A percentile compares a stretch with the other conserved stretches of the same genome.
These are phyloP conservation scores for Narcine bancroftii DNA, from an alignment of 2,113 vertebrate genomes.

Conservation along the genomic window DNA sequence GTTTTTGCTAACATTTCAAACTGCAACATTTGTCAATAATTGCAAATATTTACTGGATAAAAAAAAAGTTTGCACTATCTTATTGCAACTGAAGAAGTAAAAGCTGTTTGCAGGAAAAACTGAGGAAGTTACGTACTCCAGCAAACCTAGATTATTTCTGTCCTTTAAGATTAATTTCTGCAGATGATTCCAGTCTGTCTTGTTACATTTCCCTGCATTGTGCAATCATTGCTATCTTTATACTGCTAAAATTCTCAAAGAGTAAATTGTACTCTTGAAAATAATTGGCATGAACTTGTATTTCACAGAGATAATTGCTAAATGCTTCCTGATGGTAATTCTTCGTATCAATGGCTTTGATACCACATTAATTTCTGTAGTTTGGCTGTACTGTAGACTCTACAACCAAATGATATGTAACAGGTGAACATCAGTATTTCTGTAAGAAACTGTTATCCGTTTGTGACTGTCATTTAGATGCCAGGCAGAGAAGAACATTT, in stretches of 20 bases:
- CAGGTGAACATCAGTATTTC: not conserved
- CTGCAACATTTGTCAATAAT: not conserved
- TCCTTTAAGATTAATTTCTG: constrained; percentile 15
- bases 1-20: not conserved
- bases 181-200: too few relatives aligned
- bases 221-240: constrained; percentile 23
- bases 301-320: not conserved
- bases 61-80: not conserved
- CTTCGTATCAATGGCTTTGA: constrained; percentile 3
- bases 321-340: not conserved
- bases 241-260: not conserved
- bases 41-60: not conserved
- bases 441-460: not conserved
- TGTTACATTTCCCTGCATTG: not conserved
- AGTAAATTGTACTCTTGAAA: not conserved
- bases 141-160: not conserved
- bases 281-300: not conserved
- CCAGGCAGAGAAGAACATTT: not conserved
- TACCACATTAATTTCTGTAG: constrained; percentile 2
- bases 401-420: constrained; percentile 1
- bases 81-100: not conserved
- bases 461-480: not conserved
- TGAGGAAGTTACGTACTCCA: not conserved
- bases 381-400: not conserved
- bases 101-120: not conserved